Conservation (phyloP, 2,797 vertebrate genomes). For the Botia kubotai region DNA sequence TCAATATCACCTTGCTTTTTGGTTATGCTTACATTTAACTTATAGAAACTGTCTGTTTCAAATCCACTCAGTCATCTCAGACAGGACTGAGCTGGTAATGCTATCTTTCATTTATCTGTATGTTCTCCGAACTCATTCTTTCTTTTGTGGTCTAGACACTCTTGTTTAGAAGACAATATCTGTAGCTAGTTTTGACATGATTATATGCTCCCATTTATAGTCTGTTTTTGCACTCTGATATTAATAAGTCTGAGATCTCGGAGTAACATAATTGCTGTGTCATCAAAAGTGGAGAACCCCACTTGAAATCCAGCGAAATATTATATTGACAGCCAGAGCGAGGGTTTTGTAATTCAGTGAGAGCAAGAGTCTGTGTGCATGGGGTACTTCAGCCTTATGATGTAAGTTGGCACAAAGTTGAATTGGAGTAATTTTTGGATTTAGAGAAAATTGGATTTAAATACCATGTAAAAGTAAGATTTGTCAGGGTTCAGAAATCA, state of each 20-base stretch:
- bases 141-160: conserved; percentile 24
- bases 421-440: too few species aligned
- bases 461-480: not conserved
- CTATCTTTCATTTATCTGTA: conserved; percentile 15
- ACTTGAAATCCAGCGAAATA: not conserved
- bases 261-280: conserved; percentile 25
- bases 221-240: conserved; percentile 26
- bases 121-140: not conserved
- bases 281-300: not conserved
- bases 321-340: not conserved
- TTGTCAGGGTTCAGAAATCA: not conserved
- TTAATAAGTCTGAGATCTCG: conserved; percentile 36
- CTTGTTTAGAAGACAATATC: conserved; percentile 35
- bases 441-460: too few species aligned
- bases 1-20: not conserved
- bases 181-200: conserved; percentile 34
- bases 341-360: not conserved
- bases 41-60: not conserved
- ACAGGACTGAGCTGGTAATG: not conserved
- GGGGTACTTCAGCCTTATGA: not conserved
- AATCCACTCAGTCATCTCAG: not conserved
- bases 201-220: conserved; percentile 46
- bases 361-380: not conserved
- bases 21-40: not conserved
- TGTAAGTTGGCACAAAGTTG: too few species aligned